phyloP scores from a whole-genome alignment of 2,113 vertebrate genomes.

The Esox niger region DNA sequence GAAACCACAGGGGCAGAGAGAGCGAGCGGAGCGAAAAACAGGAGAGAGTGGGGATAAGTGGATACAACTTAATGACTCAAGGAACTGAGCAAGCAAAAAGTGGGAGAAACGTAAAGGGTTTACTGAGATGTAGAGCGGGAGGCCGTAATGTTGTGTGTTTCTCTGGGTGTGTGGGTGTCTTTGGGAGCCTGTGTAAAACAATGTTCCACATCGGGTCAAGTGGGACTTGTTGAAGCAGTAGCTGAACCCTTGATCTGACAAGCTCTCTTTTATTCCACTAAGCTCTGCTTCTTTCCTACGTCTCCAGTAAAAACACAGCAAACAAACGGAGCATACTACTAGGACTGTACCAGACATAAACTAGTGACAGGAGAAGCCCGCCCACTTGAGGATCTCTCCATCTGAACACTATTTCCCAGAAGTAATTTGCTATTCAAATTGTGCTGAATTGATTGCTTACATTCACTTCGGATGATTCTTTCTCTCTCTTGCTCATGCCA shows the following conservation, averaged over 20 bases:
- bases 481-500: too few relatives aligned
- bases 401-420: too few relatives aligned
- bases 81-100: constrained; percentile 47
- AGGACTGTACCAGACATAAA: neutral
- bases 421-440: too few relatives aligned
- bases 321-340: neutral
- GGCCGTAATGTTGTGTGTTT: neutral
- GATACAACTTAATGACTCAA: constrained; percentile 62
- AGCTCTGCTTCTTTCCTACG: neutral
- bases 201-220: neutral
- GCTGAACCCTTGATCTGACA: neutral
- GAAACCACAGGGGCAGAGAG: constrained; percentile 63
- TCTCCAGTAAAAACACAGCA: neutral
- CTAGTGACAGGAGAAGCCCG: too few relatives aligned
- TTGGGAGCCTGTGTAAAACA: too few relatives aligned
- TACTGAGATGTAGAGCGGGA: neutral
- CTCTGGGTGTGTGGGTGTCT: neutral
- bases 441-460: too few relatives aligned
- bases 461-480: too few relatives aligned
- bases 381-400: too few relatives aligned
- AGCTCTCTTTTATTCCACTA: neutral
- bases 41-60: constrained; percentile 39
- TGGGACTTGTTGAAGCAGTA: constrained; percentile 13
- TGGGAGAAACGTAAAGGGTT: constrained; percentile 4
- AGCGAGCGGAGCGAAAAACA: constrained; percentile 35